phyloP scores from a whole-genome alignment of 2,113 vertebrate species.

The Bombycilla garrulus region DNA sequence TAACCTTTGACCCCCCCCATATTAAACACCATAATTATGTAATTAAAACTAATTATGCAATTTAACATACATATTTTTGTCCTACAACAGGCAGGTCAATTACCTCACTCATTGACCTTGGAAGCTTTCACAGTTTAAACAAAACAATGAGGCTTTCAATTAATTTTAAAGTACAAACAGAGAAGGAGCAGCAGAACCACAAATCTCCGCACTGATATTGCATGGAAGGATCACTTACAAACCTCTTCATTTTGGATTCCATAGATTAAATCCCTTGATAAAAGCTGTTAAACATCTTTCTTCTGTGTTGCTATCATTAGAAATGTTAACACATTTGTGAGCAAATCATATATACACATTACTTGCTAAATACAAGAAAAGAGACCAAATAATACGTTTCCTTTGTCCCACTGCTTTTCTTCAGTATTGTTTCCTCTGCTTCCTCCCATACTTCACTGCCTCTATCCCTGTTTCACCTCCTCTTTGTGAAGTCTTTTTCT shows the following conservation, averaged over 20 bases:
- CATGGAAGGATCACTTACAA: neutral
- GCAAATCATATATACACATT: neutral
- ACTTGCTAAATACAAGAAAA: neutral
- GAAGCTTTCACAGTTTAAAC: conserved; percentile 85
- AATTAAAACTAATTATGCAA: conserved; percentile 98
- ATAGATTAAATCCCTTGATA: neutral
- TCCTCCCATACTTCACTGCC: neutral
- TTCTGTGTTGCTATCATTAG: neutral
- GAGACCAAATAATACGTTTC: neutral
- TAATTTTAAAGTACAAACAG: conserved; percentile 80
- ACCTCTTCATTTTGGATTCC: neutral
- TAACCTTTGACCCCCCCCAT: conserved; percentile 86
- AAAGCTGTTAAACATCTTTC: neutral
- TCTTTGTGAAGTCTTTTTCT: neutral
- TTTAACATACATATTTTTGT: conserved; percentile 86
- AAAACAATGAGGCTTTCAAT: conserved; percentile 87
- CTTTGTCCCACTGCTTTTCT: neutral
- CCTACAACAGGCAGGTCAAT: conserved; percentile 82
- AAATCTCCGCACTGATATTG: neutral
- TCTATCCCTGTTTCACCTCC: neutral
- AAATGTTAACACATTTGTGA: neutral
- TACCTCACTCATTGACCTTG: conserved; percentile 88
- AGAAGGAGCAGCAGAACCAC: conserved; percentile 57
- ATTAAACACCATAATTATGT: conserved; percentile 92
- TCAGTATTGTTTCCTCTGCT: neutral